Conservation (phyloP, 2,888 invertebrate genomes). For the Girardia tigrina region DNA sequence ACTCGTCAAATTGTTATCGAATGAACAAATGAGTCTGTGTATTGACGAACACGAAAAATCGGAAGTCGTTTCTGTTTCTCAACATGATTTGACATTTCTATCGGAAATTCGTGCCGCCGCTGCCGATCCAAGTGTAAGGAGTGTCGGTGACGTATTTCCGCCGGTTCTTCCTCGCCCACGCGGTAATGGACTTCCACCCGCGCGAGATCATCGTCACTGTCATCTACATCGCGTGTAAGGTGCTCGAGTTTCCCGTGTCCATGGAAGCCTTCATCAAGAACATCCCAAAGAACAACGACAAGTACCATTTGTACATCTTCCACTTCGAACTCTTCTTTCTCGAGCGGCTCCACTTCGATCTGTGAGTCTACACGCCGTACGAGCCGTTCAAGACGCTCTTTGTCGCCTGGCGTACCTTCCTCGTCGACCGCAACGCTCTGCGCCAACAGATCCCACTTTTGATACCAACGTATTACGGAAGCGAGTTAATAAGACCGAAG, state of each 20-base stretch:
- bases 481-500: too few species aligned
- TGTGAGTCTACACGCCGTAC: slow-evolving; percentile 87
- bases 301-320: slow-evolving; percentile 78
- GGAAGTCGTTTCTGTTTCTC: background rate
- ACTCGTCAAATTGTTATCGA: background rate
- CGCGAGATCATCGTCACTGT: slow-evolving; percentile 89
- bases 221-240: slow-evolving; percentile 83
- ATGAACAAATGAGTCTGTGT: background rate
- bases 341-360: slow-evolving; percentile 81
- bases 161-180: slow-evolving; percentile 81
- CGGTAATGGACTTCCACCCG: slow-evolving; percentile 91
- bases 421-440: too few species aligned
- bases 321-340: slow-evolving; percentile 83
- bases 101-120: slow-evolving; percentile 15
- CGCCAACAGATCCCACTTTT: too few species aligned
- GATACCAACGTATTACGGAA: too few species aligned
- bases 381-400: slow-evolving; percentile 84
- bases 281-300: slow-evolving; percentile 59
- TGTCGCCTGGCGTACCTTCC: slow-evolving; percentile 58
- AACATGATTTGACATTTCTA: slow-evolving; percentile 3
- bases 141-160: slow-evolving; percentile 91
- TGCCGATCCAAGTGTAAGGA: slow-evolving; percentile 51
- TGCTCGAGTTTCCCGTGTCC: slow-evolving; percentile 94
- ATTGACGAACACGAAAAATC: background rate
- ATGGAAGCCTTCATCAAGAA: slow-evolving; percentile 73